These are phyloP conservation scores for Spea hammondii DNA, from an alignment of 2,797 vertebrate genomes.

Conservation along the genomic window DNA sequence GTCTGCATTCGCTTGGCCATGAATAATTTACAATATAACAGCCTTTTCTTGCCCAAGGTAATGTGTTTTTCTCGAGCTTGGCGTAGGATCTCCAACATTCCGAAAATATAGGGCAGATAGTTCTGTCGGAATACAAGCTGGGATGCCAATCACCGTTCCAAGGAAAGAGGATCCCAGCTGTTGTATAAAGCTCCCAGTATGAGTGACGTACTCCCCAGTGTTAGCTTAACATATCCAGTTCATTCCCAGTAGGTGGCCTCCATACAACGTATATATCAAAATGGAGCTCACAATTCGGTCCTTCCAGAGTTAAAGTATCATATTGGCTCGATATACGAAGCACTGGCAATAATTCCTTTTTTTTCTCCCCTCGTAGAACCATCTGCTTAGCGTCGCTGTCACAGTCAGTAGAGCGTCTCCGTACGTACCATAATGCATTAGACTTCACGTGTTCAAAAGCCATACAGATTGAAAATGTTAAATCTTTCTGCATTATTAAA, in stretches of 20 bases:
- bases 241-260: conserved; percentile 20
- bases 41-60: conserved; percentile 39
- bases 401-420: conserved; percentile 10
- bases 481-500: conserved; percentile 43
- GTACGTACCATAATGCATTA: background rate
- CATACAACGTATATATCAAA: background rate
- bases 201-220: conserved; percentile 21
- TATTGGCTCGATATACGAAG: conserved; percentile 16
- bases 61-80: conserved; percentile 35
- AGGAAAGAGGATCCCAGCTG: conserved; percentile 41
- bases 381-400: conserved; percentile 37
- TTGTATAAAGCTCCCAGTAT: conserved; percentile 6
- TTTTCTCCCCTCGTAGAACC: conserved; percentile 8
- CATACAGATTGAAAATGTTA: conserved; percentile 31
- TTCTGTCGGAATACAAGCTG: conserved; percentile 9
- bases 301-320: conserved; percentile 17
- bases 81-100: conserved; percentile 16
- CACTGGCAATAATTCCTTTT: background rate
- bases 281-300: conserved; percentile 11
- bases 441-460: background rate
- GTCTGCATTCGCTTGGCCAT: conserved; percentile 27
- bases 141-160: conserved; percentile 40
- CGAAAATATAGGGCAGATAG: conserved; percentile 46
- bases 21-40: conserved; percentile 48
- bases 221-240: conserved; percentile 31